Conservation (phyloP, 2,888 invertebrate genomes). For the Amorpha juglandis region DNA sequence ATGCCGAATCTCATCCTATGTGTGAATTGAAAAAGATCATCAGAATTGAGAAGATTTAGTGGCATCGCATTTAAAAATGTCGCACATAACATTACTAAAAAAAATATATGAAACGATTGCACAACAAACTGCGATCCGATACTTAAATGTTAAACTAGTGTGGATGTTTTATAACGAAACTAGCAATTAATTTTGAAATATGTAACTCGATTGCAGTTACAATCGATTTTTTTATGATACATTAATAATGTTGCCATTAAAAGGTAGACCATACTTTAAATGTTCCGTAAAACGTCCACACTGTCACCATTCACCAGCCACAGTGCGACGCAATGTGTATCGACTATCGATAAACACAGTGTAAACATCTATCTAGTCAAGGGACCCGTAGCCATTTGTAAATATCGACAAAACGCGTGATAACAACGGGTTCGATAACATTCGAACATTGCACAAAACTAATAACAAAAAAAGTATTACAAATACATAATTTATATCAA, state of each 20-base stretch:
- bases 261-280: slow-evolving; percentile 3
- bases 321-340: slow-evolving; percentile 13
- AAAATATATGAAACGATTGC: neutral
- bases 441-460: slow-evolving; percentile 68
- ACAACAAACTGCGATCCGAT: slow-evolving; percentile 3
- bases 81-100: slow-evolving; percentile 2
- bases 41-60: slow-evolving; percentile 22
- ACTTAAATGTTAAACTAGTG: slow-evolving; percentile 13
- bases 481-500: slow-evolving; percentile 77
- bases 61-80: neutral
- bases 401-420: slow-evolving; percentile 48
- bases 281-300: slow-evolving; percentile 16
- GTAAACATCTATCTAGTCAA: slow-evolving; percentile 67
- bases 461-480: slow-evolving; percentile 65
- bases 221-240: slow-evolving; percentile 5
- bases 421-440: slow-evolving; percentile 45
- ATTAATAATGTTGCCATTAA: slow-evolving; percentile 3
- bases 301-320: neutral
- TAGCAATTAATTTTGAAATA: neutral
- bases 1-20: neutral
- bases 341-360: slow-evolving; percentile 30
- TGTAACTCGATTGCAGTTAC: slow-evolving; percentile 13
- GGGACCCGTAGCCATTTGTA: slow-evolving; percentile 55
- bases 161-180: slow-evolving; percentile 22
- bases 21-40: neutral